Evolutionary conservation across 2,113 vertebrate species (phyloP), one percentile per base, ranked within the genome.

Genomic region (Petromus typicus): DNA sequence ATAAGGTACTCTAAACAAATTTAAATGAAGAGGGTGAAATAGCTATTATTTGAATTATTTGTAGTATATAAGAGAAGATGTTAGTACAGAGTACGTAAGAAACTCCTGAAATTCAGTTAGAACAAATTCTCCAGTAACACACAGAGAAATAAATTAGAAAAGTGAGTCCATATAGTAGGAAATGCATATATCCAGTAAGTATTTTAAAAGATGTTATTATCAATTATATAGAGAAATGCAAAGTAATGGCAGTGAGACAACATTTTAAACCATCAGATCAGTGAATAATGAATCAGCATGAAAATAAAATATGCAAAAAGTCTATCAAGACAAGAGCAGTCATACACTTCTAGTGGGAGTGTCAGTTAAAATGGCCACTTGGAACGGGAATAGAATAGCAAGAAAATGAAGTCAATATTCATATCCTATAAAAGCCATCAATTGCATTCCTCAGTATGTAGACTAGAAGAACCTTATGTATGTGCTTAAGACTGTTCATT

Each of bases 1-100:
- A 57, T 11, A 87, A 78, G 32, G 57, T 67, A 86, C 56, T 81
- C 48, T 75, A 86, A 80, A 89, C n/a, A 89, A 34, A 13, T 48
- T 85, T 45, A 86, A 86, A 80, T 51, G 48, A 82, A 76, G n/a
- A n/a, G 22, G 23, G 25, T 86, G 37, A 4, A 51, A 23, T 48
- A 82, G 27, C 59, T 48, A 82, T n/a, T 64, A 90, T 75, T 80
- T 82, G 32, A 90, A 75, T 75, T 92, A 81, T 86, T 59, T 75
- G 6, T 4, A 61, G 23, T 45, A 76, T 37, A 61, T 12, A 32
- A 59, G 34, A 64, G 4, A 73, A 64, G 8, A 12, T 59, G 76
- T 87, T 90, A 40, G 20, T 63, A 71, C 27, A 88, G 17, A 89
- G 63, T 92, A 75, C 16, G 48, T 63, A 61, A 76, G 73, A 59